These are phyloP conservation scores for Rhagoletis zephyria DNA, from an alignment of 1,140 invertebrate species.

Conservation along the genomic window DNA sequence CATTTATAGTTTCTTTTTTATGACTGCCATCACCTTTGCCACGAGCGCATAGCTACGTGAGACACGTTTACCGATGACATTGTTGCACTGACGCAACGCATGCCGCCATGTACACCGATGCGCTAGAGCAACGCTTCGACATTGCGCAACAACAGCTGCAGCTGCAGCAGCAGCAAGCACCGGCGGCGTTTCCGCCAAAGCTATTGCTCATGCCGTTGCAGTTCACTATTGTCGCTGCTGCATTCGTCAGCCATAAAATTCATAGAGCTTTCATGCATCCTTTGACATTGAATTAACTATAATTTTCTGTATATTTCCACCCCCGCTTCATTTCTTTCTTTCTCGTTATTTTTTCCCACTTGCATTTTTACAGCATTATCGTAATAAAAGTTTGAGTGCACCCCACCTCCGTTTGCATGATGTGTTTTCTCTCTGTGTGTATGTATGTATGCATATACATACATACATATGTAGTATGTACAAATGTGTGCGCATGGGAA, in stretches of 20 bases:
- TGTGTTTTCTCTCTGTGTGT: not conserved
- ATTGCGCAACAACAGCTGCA: conserved; percentile 14
- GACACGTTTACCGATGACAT: conserved; percentile 43
- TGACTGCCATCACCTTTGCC: conserved; percentile 45
- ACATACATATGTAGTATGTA: no score
- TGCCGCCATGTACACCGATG: not conserved
- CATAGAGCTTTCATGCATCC: conserved; percentile 48
- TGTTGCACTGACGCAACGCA: conserved; percentile 31
- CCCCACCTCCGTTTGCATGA: not conserved
- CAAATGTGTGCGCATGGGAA: conserved; percentile 4
- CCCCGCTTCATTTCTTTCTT: not conserved
- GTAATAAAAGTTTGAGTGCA: conserved; percentile 9
- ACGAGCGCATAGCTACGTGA: conserved; percentile 27
- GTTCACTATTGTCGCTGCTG: not conserved
- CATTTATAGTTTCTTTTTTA: conserved; percentile 46
- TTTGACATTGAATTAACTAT: conserved; percentile 52
- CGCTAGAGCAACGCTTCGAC: not conserved
- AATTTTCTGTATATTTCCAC: not conserved
- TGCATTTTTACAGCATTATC: conserved; percentile 11
- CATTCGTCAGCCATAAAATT: conserved; percentile 33
- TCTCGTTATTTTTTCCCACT: not conserved
- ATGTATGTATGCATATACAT: not conserved
- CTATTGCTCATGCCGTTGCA: not conserved
- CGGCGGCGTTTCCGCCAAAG: not conserved
- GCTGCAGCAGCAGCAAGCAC: not conserved